Conservation (phyloP, 1,140 invertebrate genomes). For the Aphis craccivora region DNA sequence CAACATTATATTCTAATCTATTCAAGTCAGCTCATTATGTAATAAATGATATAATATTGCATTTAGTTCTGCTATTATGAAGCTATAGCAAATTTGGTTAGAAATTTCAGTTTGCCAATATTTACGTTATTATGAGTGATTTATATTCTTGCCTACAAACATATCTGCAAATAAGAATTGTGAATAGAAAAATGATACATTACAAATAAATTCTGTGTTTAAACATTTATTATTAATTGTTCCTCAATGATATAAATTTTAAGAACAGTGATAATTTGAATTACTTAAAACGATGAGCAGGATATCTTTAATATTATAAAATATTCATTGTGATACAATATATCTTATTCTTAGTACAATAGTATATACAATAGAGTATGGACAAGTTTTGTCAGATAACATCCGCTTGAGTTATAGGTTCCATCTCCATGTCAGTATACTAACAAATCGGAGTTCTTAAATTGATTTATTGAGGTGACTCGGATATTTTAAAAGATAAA, state of each 20-base stretch:
- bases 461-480: not conserved
- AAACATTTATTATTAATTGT: not conserved
- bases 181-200: no score
- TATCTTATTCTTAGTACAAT: not conserved
- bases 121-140: no score
- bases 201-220: not conserved
- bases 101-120: not conserved
- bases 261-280: not conserved
- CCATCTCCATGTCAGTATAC: no score
- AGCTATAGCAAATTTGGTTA: no score
- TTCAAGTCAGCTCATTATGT: no score
- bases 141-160: not conserved
- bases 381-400: not conserved
- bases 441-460: not conserved
- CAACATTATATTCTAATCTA: no score
- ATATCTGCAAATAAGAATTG: not conserved
- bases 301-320: not conserved
- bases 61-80: no score
- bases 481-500: no score
- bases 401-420: not conserved
- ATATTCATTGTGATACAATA: not conserved
- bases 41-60: no score
- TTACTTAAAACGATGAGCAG: not conserved
- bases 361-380: no score
- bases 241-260: not conserved